Evolutionary conservation across 2,113 vertebrate species (phyloP), one percentile per base, ranked within the genome.

Genomic region (Neolamprologus kungweensis): DNA sequence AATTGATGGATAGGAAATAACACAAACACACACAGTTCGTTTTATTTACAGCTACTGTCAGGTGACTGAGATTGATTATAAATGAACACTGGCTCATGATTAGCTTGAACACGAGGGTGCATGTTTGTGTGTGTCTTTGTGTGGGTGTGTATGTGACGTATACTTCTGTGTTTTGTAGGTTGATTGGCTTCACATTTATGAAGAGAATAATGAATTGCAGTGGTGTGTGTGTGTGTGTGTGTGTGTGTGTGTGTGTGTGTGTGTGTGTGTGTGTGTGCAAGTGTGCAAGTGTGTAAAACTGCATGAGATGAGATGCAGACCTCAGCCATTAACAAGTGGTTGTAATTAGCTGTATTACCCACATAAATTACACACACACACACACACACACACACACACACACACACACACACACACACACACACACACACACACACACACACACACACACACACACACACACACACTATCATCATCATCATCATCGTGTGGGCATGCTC

Each of bases 31-130:
- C 80, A 86, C 71, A 84, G 82, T 86, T 92, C 80, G 90, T 93
- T 95, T 95, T 96, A 96, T 96, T 96, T 97, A 96, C 88, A 83
- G 85, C 87, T 45, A 65, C 82, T 89, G 93, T 96, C 96, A 95
- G 58, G 88, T 19, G 9, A 85, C 60, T 51, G 90, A 95, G 96
- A 96, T 96, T 94, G 92, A 96, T 96, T 93, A 93, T 95, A 95
- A 96, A 95, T 95, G 89, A 94, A 92, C 88, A 92, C 88, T 81
- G 81, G 88, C 86, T 91, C 95, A 93, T 95, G 95, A 97, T 96
- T 95, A 95, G 53, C 9, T 33, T 50, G 19, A 58, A 82, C 63
- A 47, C 33, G n/a, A 81, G 5, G 37, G 23, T 80, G 75, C 50
- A 21, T 35, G 80, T 71, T 60, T 88, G 73, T 82, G 51, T 86